Conservation (phyloP, 2,797 vertebrate species). For the Stomatorhinus walkeri region DNA sequence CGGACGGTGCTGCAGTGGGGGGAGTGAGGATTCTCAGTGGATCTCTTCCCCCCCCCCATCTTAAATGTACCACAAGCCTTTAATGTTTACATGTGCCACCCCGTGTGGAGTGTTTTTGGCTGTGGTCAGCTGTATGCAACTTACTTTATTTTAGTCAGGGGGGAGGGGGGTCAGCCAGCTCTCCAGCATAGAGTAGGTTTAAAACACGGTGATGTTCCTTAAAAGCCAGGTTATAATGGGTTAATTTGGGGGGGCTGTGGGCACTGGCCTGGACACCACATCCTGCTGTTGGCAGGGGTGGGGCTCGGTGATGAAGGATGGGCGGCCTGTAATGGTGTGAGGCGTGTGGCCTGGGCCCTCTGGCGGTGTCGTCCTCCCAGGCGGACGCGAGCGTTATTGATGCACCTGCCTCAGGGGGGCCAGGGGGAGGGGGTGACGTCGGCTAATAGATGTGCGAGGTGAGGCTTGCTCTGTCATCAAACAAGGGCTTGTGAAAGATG, state of each 20-base stretch:
- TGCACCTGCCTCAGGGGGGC: conserved; percentile 87
- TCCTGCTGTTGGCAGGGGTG: conserved; percentile 3
- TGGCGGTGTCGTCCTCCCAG: conserved; percentile 53
- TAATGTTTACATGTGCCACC: not conserved
- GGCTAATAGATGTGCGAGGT: conserved; percentile 76
- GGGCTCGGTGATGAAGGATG: conserved; percentile 51
- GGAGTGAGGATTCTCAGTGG: not conserved
- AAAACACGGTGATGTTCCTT: not conserved
- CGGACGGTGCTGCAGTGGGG: not conserved
- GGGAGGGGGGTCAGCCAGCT: not conserved
- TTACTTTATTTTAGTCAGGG: not conserved
- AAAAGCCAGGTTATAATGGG: not conserved
- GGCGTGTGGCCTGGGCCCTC: conserved; percentile 58
- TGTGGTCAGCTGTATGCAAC: not conserved
- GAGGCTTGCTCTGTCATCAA: conserved; percentile 85
- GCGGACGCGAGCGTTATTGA: conserved; percentile 79
- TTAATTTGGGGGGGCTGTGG: conserved; percentile 3
- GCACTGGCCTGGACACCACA: conserved; percentile 5
- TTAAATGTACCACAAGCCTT: not conserved
- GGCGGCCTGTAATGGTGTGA: conserved; percentile 58
- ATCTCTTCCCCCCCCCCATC: not conserved
- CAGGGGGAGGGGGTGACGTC: conserved; percentile 56
- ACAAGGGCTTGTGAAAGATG: conserved; percentile 92
- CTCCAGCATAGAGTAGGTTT: not conserved
- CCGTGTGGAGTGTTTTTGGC: not conserved